Evolutionary conservation across 2,888 invertebrate species (phyloP), one percentile per base, ranked within the genome.

Genomic region (Heteromyza rotundicornis): DNA sequence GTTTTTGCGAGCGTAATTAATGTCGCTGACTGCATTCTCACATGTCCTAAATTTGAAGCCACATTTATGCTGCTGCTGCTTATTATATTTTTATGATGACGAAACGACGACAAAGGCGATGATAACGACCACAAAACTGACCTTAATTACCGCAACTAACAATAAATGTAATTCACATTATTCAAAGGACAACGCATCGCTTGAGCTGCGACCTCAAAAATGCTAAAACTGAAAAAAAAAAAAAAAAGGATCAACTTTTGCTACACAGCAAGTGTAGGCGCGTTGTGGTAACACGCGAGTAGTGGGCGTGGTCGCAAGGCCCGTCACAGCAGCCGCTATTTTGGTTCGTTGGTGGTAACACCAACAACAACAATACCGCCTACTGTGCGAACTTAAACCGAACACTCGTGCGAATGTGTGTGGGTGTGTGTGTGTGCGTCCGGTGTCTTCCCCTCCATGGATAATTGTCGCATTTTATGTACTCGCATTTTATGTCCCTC

Each of bases 121-220:
- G 47, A 12, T 19, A 19, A 17, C 47, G 14, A 47, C 47, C 47
- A 47, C 19, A 20, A 40, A 56, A 24, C 56, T 44, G 44, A 50
- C 57, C 57, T n/a, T 57, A 57, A 57, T 51, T 57, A 22, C 51
- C 22, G 22, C 44, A 20, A 47, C 47, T 20, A 47, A 57, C 57
- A 57, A 19, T 51, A 49, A 57, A 49, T 27, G 57, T 57, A 14
- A 24, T 27, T 17, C 19, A 57, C 27, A 35, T 57, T 57, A 57
- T 49, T 57, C 49, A 57, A 35, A 44, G 56, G n/a, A 53, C 32
- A 32, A 32, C 32, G 32, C 32, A 32, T 12, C 32, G 32, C 32
- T n/a, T n/a, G n/a, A n/a, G n/a, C n/a, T n/a, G n/a, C n/a, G n/a
- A n/a, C n/a, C n/a, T n/a, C n/a, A n/a, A n/a, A n/a, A n/a, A n/a